Evolutionary conservation across 2,797 vertebrate species (phyloP), one percentile per base, ranked within the genome.

Genomic region (Diceros bicornis): DNA sequence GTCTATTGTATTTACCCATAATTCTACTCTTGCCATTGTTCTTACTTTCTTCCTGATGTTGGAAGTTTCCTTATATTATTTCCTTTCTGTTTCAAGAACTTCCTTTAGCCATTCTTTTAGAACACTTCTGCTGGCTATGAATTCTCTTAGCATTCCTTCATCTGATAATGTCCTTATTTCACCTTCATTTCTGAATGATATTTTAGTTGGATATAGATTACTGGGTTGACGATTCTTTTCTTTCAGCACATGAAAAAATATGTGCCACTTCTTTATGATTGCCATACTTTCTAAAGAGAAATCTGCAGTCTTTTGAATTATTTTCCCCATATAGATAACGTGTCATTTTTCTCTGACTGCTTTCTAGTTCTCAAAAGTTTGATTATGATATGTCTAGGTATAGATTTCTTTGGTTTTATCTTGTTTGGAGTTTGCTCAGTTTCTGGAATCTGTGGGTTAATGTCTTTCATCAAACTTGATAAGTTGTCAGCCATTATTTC

Each of bases 401-500:
- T 74, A 59, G 4, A 82, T 72, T 82, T 59, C 18, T 82, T 66
- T 59, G 14, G 32, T 16, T 75, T 74, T 82, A 16, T 88, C 32
- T 88, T 75, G 10, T 61, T 66, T 50, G 16, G 25, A 47, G 6
- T 74, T 87, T 57, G 17, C 9, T 79, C 7, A 95, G 14, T 55
- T 92, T 86, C 34, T 81, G 57, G 59, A 92, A 50, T 66, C 75
- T 92, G 52, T 61, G 23, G 14, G 17, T 66, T 89, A 86, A 91
- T 95, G 11, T 88, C 34, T 86, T 86, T 64, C 44, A 69, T 55
- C 21, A 79, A 88, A 75, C 11, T 83, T 83, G 16, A 18, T 68
- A 72, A 66, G 66, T 25, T 68, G n/a, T 69, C 52, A 92, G 20
- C 47, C 68, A 50, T 95, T 87, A 68, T 75, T 68, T 82, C 14